Conservation (phyloP, 1,140 invertebrate genomes). For the Meloidogyne floridensis region DNA sequence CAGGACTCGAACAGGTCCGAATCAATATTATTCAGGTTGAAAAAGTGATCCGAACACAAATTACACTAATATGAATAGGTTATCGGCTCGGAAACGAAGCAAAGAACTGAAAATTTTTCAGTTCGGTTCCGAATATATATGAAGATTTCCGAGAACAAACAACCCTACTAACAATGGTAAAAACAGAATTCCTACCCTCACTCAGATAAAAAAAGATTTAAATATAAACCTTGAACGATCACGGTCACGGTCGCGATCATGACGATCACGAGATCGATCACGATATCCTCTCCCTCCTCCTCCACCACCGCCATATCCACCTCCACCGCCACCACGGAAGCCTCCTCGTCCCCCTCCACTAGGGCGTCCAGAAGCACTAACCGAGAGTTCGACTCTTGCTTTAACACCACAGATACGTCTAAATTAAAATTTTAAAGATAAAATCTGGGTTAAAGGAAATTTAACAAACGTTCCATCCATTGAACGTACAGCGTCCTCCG, state of each 20-base stretch:
- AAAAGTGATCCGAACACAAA: too few species aligned
- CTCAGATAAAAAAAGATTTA: neutral
- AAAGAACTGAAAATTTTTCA: too few species aligned
- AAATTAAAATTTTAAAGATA: slow-evolving; percentile 13
- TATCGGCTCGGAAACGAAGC: too few species aligned
- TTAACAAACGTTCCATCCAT: slow-evolving; percentile 76
- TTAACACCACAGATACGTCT: slow-evolving; percentile 65
- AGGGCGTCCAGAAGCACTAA: slow-evolving; percentile 49
- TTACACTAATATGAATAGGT: too few species aligned
- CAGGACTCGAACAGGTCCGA: too few species aligned
- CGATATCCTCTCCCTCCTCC: slow-evolving; percentile 18
- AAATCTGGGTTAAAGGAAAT: neutral
- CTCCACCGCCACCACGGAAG: slow-evolving; percentile 45
- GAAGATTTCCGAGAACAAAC: too few species aligned
- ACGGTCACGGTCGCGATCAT: too few species aligned
- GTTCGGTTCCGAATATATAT: too few species aligned
- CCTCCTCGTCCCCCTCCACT: slow-evolving; percentile 42
- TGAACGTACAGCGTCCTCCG: slow-evolving; percentile 87
- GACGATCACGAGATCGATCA: neutral
- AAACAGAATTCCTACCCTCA: too few species aligned
- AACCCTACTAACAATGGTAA: too few species aligned
- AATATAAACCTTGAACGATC: neutral
- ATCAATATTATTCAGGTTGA: too few species aligned
- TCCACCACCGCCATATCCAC: slow-evolving; percentile 31
- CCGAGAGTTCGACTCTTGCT: slow-evolving; percentile 62